Evolutionary conservation across 2,113 vertebrate species (phyloP), one percentile per base, ranked within the genome.

Genomic region (pig (Sus scrofa)): DNA sequence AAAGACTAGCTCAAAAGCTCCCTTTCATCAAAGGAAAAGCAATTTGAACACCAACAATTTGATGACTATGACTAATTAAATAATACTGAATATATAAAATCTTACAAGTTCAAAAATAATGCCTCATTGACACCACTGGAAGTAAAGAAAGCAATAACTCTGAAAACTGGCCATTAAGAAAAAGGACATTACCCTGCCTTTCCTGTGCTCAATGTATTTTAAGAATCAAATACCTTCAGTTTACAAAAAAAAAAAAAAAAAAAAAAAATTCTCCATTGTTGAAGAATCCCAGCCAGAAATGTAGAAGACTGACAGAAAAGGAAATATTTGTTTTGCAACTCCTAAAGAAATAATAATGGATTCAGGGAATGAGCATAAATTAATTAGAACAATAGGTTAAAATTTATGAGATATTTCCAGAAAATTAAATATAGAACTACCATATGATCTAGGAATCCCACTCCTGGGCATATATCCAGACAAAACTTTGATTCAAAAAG

Each of bases 271-370:
- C 1, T 30, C 15, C 82, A 77, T 32, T 50, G 24, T 14, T 89
- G 58, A 94, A 67, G 18, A 94, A 82, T 77, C 88, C 12, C 11
- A 85, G 20, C 22, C 82, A 18, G 20, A 91, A 86, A 96, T 68
- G 11, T 56, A 26, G 30, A 89, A 74, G 30, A 89, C 26, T 19
- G 9, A 68, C 58, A 62, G 11, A 93, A 73, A 18, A 88, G 3
- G 1, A 85, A 91, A 77, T 74, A 19, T 96, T 32, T 86, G 20
- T 67, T 67, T 85, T 77, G 6, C 1, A 83, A 39, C 22, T 83
- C 56, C 82, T 63, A 79, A 37, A 39, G 14, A 86, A 73, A 83
- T 93, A 85, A 62, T 78, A 96, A 86, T 68, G n/a, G 44, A 82
- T 63, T 73, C 5, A 83, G 37, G 37, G 58, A 74, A 89, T 63